Evolutionary conservation across 1,140 invertebrate genomes (phyloP), one percentile per base, ranked within the genome.

Genomic region (Heliconius congener): DNA sequence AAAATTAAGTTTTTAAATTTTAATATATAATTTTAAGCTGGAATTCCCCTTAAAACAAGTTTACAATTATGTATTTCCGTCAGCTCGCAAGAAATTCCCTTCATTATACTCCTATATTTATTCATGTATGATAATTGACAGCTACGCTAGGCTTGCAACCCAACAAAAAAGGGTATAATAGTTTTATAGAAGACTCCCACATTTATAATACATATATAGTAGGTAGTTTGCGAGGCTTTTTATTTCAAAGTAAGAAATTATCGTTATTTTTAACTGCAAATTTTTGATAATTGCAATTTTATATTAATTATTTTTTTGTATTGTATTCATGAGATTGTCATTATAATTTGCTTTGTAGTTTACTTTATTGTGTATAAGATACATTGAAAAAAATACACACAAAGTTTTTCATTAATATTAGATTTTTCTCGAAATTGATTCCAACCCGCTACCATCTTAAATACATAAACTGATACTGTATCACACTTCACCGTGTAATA

Each of bases 51-150:
- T 66, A 66, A 30, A 66, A 30, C 27, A 30, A 66, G 23, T 66
- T 66, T 30, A 23, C 23, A 23, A 23, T 23, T 23, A 27, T 30
- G 1, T 30, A 66, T 66, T 66, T 30, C 60, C 19, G n/a, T 23
- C 55, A 57, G 19, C n/a, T 57, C 19, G n/a, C 55, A 23, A 57
- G 2, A 9, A 66, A 66, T 30, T 66, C 60, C 13, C 27, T 16
- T 5, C 23, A 66, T 66, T 30, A 66, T 13, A 37, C 34, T 37
- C 34, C 4, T 37, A 27, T 66, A 66, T 66, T 13, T 27, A 30
- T 66, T 66, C 0, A 66, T 66, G 60, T 3, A 66, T 66, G n/a
- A 11, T 66, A 66, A 66, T 66, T 66, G 60, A 66, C 60, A 66
- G 60, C 23, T 30, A 30, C 13, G 9, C 23, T 27, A 8, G 9